A percentile compares a stretch with the other conserved stretches of the same genome.
Conservation (phyloP, 2,888 invertebrate genomes). For the Tipula helvola region DNA sequence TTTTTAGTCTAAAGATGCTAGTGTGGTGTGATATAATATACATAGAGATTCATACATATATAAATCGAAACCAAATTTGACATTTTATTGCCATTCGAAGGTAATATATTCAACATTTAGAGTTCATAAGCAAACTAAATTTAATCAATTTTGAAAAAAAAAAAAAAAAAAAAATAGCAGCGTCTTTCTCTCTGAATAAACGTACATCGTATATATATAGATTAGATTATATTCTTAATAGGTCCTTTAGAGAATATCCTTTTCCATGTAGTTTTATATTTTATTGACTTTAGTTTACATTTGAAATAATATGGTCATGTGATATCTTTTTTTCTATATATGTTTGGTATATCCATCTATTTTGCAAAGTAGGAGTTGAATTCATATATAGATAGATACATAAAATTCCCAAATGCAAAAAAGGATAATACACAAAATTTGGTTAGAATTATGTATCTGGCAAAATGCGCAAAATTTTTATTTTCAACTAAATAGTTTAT, state of each 20-base stretch:
- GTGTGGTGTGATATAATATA: too few species aligned
- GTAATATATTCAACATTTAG: not conserved
- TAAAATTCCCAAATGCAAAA: not conserved
- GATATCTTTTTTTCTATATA: not conserved
- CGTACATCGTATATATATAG: not conserved
- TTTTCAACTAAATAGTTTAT: not conserved
- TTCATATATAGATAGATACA: not conserved
- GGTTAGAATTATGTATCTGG: not conserved
- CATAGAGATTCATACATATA: too few species aligned
- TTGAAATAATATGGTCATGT: not conserved
- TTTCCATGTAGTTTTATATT: not conserved
- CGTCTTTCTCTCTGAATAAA: not conserved
- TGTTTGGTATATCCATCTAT: not conserved
- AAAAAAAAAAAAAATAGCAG: not conserved
- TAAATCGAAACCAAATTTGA: not conserved
- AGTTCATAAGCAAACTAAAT: not conserved
- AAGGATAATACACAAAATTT: not conserved
- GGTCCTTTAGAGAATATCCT: slow-evolving; percentile 4
- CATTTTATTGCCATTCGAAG: not conserved
- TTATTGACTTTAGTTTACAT: not conserved
- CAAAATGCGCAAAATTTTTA: not conserved
- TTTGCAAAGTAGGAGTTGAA: not conserved
- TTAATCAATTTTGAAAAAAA: not conserved
- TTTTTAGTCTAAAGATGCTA: too few species aligned
- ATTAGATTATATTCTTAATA: not conserved